Conservation (phyloP, 2,797 vertebrate genomes). For the Chaenodraco wilsoni region DNA sequence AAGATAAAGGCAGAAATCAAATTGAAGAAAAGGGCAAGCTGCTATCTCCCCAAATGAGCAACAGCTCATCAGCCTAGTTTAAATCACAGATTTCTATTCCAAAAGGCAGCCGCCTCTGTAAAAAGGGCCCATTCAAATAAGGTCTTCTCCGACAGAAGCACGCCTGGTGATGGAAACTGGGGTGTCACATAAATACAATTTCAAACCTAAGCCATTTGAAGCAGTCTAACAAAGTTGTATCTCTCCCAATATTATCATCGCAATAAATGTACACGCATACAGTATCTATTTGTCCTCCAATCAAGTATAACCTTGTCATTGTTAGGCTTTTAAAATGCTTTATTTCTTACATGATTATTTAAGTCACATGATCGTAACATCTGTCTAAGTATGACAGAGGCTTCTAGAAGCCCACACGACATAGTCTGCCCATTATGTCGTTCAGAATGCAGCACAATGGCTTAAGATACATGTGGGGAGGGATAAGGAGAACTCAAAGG, state of each 20-base stretch:
- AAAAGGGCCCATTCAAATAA: conserved; percentile 78
- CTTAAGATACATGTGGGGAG: conserved; percentile 64
- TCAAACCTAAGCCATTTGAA: conserved; percentile 62
- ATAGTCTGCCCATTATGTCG: conserved; percentile 74
- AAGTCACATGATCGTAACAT: conserved; percentile 49
- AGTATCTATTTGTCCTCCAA: conserved; percentile 2
- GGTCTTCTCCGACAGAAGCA: conserved; percentile 76
- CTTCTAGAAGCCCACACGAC: conserved; percentile 55
- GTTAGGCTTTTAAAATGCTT: conserved; percentile 6
- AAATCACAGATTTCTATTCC: conserved; percentile 88
- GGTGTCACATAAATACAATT: conserved; percentile 76
- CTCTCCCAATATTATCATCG: conserved; percentile 34
- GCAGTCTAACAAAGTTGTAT: conserved; percentile 65
- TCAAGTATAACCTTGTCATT: conserved; percentile 22
- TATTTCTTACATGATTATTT: conserved; percentile 25
- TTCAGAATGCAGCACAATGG: conserved; percentile 64
- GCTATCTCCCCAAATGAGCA: conserved; percentile 88
- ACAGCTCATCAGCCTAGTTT: conserved; percentile 87
- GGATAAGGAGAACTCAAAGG: conserved; percentile 75
- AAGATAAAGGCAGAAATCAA: conserved; percentile 88
- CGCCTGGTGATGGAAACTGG: conserved; percentile 64
- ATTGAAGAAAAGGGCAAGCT: conserved; percentile 88
- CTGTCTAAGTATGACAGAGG: conserved; percentile 53
- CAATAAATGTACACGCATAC: conserved; percentile 38
- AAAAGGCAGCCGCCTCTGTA: conserved; percentile 78